These are phyloP conservation scores for Octopus bimaculoides DNA, from an alignment of 1,140 invertebrate species.

Conservation along the genomic window DNA sequence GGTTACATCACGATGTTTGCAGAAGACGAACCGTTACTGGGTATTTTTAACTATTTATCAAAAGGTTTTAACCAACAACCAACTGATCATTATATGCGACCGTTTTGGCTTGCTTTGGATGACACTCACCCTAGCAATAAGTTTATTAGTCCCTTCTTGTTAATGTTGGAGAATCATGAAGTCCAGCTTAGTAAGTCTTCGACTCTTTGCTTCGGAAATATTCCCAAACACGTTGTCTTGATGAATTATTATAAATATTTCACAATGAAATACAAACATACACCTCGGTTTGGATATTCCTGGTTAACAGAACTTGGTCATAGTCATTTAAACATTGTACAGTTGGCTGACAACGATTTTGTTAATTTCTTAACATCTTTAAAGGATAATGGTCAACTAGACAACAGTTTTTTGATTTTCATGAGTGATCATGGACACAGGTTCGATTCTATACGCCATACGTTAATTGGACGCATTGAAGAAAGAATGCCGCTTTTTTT, in stretches of 20 bases:
- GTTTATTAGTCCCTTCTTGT: neutral
- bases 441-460: constrained; percentile 14
- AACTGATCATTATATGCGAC: constrained; percentile 40
- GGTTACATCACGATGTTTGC: constrained; percentile 37
- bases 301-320: constrained; percentile 22
- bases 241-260: constrained; percentile 14
- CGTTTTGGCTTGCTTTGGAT: constrained; percentile 36
- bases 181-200: constrained; percentile 13
- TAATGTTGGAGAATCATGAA: constrained; percentile 1
- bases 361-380: constrained; percentile 17
- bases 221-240: constrained; percentile 13
- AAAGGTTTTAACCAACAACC: constrained; percentile 34
- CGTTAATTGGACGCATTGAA: constrained; percentile 20
- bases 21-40: constrained; percentile 33
- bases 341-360: constrained; percentile 19
- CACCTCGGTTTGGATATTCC: constrained; percentile 15
- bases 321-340: constrained; percentile 21
- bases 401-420: constrained; percentile 22
- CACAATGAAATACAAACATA: neutral
- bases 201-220: constrained; percentile 18
- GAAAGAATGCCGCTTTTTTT: constrained; percentile 22
- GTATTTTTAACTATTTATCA: constrained; percentile 35
- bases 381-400: constrained; percentile 13
- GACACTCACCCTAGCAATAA: constrained; percentile 14
- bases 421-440: constrained; percentile 23